Evolutionary conservation across 2,888 invertebrate species (phyloP), one percentile per base, ranked within the genome.

Genomic region (Colletes collaris): DNA sequence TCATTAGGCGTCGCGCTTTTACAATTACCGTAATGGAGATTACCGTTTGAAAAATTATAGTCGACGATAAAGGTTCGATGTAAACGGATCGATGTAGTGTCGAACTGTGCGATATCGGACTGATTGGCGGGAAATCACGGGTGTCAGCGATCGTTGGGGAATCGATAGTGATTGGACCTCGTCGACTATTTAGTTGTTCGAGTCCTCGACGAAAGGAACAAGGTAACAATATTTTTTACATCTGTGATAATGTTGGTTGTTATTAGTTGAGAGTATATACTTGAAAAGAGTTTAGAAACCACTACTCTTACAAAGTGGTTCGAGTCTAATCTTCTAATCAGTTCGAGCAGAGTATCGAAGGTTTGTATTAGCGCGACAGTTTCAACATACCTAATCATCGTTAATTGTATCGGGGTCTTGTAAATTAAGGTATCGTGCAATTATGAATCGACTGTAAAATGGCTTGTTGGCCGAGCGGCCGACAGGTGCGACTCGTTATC

Each of bases 401-500:
- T 62, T 62, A 62, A 62, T 46, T 62, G 19, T 40, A 6, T 13
- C 60, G 60, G 13, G 27, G n/a, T 46, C 60, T 62, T 46, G 60
- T 40, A 46, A 62, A 46, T 62, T 79, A 70, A 75, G 52, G 59
- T 73, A 58, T 37, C 50, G 46, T 52, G 56, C 76, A 84, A 85
- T 89, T 89, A 88, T 81, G 80, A 88, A 56, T 50, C 63, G 40
- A 46, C 62, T 80, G 89, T 79, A 82, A 89, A 89, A 83, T 56
- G 66, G 74, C 65, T 79, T 81, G 84, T 78, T 76, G 81, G 83
- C 78, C 76, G 64, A 65, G 58, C 52, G 77, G 50, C 40, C 65
- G 65, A 50, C 84, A 87, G 89, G 80, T 88, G 89, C 65, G 64
- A 76, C 78, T 86, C 63, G 79, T 91, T 91, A 90, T 82, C 91